Evolutionary conservation across 2,113 vertebrate species (phyloP).

Genomic region (Tautogolabrus adspersus): DNA sequence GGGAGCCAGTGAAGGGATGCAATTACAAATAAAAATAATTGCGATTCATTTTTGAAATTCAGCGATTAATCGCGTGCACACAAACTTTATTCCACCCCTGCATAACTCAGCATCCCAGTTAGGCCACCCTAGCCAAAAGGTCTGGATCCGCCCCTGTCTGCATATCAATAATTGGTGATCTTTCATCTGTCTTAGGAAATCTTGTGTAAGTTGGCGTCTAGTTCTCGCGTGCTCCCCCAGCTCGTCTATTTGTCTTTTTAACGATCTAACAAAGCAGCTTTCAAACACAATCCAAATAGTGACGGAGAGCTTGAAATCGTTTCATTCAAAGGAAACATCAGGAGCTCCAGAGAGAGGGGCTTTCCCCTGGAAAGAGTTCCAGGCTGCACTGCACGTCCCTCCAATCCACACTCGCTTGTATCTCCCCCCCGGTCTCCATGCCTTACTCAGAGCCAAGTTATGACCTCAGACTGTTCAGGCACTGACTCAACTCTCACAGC

Average conservation of each 20-base stretch:
- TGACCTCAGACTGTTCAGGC: conserved; percentile 56
- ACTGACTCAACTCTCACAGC: conserved; percentile 16
- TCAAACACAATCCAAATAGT: background rate
- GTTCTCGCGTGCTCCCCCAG: background rate
- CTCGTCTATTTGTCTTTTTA: conserved; percentile 23
- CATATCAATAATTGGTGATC: no score
- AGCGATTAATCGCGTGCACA: no score
- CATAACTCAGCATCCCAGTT: no score
- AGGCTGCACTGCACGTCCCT: conserved; percentile 26
- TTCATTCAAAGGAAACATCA: conserved; percentile 14
- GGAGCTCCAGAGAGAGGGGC: conserved; percentile 39
- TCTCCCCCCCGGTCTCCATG: background rate
- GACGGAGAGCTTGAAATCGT: conserved; percentile 6
- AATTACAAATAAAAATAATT: no score
- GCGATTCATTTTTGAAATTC: no score
- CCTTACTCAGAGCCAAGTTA: conserved; percentile 35
- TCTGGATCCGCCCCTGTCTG: no score
- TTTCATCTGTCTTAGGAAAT: background rate
- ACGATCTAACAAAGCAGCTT: conserved; percentile 1
- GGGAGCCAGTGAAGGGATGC: no score
- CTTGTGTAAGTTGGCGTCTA: background rate
- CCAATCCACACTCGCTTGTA: conserved; percentile 28
- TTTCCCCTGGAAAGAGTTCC: conserved; percentile 42
- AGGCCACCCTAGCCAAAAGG: no score
- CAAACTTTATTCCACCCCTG: no score